A percentile compares a stretch with the other conserved stretches of the same genome.
Conservation (phyloP, 2,113 vertebrate genomes). For the Mus pahari region DNA sequence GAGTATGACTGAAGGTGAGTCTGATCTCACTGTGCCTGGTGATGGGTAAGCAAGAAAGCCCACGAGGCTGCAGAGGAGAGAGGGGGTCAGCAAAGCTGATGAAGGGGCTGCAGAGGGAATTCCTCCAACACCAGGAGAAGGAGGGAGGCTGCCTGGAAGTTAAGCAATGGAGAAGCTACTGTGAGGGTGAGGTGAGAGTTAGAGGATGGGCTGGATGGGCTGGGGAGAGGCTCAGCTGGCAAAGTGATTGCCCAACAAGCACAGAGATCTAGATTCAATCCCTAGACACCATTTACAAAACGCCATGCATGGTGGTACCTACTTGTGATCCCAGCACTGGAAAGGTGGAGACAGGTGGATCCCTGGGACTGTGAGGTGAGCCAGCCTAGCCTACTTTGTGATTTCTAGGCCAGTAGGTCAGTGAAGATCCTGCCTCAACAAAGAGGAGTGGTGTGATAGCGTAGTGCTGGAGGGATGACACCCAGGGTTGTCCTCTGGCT, state of each 20-base stretch:
- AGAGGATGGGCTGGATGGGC: neutral
- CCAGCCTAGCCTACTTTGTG: too few relatives aligned
- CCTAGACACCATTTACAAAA: neutral
- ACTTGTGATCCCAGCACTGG: neutral
- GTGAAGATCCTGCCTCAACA: neutral
- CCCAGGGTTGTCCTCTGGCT: neutral
- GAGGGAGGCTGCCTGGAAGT: neutral
- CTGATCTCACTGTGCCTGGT: too few relatives aligned
- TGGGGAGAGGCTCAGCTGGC: neutral
- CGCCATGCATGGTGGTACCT: neutral
- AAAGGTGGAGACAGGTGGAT: neutral
- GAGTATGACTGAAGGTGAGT: accelerated
- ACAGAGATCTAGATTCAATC: neutral
- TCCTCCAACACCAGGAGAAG: neutral
- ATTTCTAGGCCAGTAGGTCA: neutral
- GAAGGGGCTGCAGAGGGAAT: neutral
- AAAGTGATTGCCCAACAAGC: neutral
- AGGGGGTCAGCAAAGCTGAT: neutral
- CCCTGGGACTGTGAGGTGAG: neutral
- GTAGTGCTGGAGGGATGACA: neutral
- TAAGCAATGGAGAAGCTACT: neutral
- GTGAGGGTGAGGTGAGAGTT: neutral
- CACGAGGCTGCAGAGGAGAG: neutral
- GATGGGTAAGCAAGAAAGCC: too few relatives aligned
- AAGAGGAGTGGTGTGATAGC: too few relatives aligned